phyloP scores from a whole-genome alignment of 2,113 vertebrate species.

The Pyrgilauda ruficollis region DNA sequence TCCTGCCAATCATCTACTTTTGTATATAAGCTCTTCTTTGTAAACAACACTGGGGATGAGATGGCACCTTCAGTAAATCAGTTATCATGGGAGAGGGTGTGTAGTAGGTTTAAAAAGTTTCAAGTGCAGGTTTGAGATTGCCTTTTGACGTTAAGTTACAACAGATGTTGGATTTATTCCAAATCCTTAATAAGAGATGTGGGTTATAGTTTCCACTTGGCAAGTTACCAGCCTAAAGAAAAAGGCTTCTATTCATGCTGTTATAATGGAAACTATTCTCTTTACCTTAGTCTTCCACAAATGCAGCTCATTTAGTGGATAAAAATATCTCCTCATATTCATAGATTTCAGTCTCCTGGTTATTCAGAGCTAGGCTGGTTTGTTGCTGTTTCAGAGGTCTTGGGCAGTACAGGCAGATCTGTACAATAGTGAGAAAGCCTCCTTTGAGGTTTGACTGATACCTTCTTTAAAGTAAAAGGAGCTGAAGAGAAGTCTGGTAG shows the following conservation, averaged over 20 bases:
- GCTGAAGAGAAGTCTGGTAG: neutral
- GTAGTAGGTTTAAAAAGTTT: neutral
- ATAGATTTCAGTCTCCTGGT: neutral
- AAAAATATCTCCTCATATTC: constrained; percentile 27
- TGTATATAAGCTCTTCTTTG: neutral
- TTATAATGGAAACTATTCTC: constrained; percentile 48
- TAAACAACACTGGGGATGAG: neutral
- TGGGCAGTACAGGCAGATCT: neutral
- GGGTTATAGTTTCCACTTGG: constrained; percentile 44
- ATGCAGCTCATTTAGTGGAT: neutral
- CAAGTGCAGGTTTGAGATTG: neutral
- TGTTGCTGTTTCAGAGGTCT: neutral
- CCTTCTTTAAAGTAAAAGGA: neutral
- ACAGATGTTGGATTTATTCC: constrained; percentile 41
- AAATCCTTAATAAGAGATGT: constrained; percentile 18
- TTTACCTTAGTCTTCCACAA: constrained; percentile 41
- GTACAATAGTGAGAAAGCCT: neutral
- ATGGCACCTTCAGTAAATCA: neutral
- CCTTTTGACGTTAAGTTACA: constrained; percentile 27
- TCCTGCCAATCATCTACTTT: neutral
- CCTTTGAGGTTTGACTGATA: neutral
- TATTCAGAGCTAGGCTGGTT: neutral
- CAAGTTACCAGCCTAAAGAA: constrained; percentile 18
- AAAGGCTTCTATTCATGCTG: constrained; percentile 44
- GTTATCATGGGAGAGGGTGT: neutral